Conservation (phyloP, 2,113 vertebrate species). For the Alligator mississippiensis region DNA sequence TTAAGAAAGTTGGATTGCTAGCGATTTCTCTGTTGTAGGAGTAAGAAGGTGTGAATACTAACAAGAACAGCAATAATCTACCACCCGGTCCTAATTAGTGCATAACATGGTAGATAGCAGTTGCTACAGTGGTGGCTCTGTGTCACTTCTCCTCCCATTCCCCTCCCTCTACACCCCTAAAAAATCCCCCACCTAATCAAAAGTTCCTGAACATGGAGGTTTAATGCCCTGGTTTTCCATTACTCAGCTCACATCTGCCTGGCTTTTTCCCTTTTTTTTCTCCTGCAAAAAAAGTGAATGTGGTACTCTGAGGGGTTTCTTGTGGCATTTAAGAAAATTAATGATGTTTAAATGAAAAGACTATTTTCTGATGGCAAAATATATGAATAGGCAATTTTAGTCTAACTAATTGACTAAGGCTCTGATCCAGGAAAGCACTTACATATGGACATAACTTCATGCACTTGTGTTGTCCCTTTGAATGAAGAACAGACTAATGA, state of each 20-base stretch:
- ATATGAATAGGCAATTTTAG: background rate
- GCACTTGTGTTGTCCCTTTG: background rate
- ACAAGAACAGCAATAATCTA: background rate
- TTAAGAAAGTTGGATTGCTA: background rate
- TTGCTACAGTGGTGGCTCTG: background rate
- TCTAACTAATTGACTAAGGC: background rate
- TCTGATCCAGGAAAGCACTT: slow-evolving; percentile 38
- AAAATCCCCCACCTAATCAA: background rate
- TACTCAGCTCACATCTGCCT: background rate
- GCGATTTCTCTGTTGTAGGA: background rate
- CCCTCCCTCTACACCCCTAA: too few species aligned
- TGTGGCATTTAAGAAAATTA: background rate
- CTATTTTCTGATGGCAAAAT: background rate
- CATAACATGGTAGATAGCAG: background rate
- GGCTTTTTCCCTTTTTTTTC: background rate
- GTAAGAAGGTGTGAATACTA: background rate
- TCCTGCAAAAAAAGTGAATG: background rate
- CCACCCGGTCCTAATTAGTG: background rate
- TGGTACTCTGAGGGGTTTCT: background rate
- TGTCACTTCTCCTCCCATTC: background rate
- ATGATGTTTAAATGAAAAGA: background rate
- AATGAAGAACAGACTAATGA: background rate
- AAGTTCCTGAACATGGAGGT: background rate
- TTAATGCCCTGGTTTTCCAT: background rate
- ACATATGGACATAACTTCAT: background rate